phyloP scores from a whole-genome alignment of 2,797 vertebrate species.

The Heterohyrax brucei region DNA sequence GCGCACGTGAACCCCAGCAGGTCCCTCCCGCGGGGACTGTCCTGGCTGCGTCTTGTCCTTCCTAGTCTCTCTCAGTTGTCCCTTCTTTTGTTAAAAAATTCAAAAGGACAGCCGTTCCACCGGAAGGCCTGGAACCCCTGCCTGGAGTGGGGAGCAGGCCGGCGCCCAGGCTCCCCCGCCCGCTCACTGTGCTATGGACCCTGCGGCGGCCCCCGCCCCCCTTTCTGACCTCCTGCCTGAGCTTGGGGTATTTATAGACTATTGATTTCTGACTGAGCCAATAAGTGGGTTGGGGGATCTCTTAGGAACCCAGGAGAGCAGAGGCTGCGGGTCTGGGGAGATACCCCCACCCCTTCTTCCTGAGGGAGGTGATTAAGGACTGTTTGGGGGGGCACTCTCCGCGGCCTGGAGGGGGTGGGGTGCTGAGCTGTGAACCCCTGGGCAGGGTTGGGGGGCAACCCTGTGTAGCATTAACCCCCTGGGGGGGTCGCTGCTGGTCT shows the following conservation, averaged over 20 bases:
- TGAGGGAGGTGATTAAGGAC: slow-evolving; percentile 42
- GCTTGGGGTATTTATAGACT: slow-evolving; percentile 89
- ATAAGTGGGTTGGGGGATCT: slow-evolving; percentile 80
- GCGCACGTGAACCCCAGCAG: not conserved
- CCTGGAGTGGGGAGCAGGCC: not conserved
- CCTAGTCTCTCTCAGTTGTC: not conserved
- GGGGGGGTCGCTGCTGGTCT: slow-evolving; percentile 80
- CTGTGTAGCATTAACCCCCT: slow-evolving; percentile 83
- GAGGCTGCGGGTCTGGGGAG: not conserved
- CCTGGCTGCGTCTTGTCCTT: not conserved
- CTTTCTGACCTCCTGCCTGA: slow-evolving; percentile 52
- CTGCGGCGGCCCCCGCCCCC: not conserved
- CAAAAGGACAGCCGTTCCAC: not conserved
- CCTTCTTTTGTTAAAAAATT: not conserved
- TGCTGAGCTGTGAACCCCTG: slow-evolving; percentile 81
- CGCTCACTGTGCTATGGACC: slow-evolving; percentile 14
- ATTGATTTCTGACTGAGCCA: slow-evolving; percentile 90
- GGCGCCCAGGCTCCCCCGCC: not conserved
- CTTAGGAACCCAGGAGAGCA: slow-evolving; percentile 71
- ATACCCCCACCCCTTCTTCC: not conserved
- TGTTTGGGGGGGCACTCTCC: not conserved
- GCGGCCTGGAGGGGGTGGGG: slow-evolving; percentile 8
- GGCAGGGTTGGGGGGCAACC: not conserved
- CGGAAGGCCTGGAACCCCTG: slow-evolving; percentile 55
- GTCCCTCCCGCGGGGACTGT: not conserved